Percentiles rank a stretch among this genome's conserved stretches.
phyloP scores from a whole-genome alignment of 1,140 invertebrate species.

The Heterodera schachtii region DNA sequence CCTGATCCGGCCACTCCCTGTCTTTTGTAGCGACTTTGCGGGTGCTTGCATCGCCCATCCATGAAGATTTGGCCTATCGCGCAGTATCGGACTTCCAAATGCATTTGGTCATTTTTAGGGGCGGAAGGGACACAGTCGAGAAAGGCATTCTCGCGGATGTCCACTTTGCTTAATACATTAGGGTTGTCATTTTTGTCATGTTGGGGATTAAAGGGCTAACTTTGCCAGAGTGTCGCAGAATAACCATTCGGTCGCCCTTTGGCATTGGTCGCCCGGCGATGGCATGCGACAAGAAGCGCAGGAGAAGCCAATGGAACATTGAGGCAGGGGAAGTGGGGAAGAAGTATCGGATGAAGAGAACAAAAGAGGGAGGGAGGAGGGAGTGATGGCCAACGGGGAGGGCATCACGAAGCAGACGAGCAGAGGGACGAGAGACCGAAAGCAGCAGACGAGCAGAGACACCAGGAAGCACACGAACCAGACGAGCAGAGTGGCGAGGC shows the following conservation, averaged over 20 bases:
- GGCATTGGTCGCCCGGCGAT: conserved; percentile 42
- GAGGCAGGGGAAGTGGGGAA: not conserved
- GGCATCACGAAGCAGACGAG: not conserved
- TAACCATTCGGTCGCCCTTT: conserved; percentile 47
- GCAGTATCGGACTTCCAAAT: conserved; percentile 43
- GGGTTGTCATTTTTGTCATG: not conserved
- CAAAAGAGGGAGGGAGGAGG: not conserved
- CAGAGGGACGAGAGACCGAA: no score
- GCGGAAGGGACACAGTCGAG: conserved; percentile 49
- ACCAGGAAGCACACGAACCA: no score
- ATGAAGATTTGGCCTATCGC: conserved; percentile 57
- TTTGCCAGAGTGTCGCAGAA: conserved; percentile 54
- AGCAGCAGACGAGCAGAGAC: not conserved
- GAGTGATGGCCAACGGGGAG: not conserved
- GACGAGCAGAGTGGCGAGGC: no score
- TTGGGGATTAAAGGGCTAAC: conserved; percentile 27
- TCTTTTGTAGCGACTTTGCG: conserved; percentile 53
- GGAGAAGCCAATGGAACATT: conserved; percentile 46
- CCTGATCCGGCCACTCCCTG: conserved; percentile 63
- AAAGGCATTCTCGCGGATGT: conserved; percentile 59
- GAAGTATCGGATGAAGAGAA: not conserved
- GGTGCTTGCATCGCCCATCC: conserved; percentile 52
- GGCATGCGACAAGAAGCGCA: conserved; percentile 42
- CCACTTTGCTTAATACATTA: conserved; percentile 50
- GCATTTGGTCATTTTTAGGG: not conserved